Percentiles rank a stretch among this genome's conserved stretches.
phyloP scores from a whole-genome alignment of 2,113 vertebrate genomes.

The Sphaerodactylus townsendi region DNA sequence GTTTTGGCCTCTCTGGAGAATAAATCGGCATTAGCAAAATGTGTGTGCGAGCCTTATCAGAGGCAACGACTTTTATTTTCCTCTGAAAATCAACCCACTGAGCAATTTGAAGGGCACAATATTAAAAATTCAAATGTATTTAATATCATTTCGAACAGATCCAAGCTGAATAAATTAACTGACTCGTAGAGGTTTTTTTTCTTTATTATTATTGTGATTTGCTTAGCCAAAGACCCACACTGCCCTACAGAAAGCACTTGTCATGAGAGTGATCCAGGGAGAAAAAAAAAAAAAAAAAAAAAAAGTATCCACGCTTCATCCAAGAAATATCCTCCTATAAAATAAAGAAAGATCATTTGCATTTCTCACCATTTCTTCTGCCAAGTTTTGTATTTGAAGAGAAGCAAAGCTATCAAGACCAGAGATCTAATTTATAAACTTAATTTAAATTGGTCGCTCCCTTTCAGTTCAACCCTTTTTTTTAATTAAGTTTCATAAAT shows the following conservation, averaged over 20 bases:
- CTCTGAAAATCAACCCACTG: conserved; percentile 42
- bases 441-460: conserved; percentile 55
- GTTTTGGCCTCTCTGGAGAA: conserved; percentile 28
- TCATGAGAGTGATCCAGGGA: conserved; percentile 30
- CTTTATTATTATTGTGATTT: conserved; percentile 12
- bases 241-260: conserved; percentile 16
- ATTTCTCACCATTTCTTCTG: conserved; percentile 55
- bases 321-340: conserved; percentile 52
- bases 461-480: conserved; percentile 39
- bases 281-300: too few relatives aligned
- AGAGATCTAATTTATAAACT: conserved; percentile 58
- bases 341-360: conserved; percentile 51
- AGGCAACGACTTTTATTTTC: conserved; percentile 34
- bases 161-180: conserved; percentile 32
- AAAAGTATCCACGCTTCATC: conserved; percentile 23
- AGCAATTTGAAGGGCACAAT: conserved; percentile 43
- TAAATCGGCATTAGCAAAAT: background rate
- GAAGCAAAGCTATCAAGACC: conserved; percentile 47
- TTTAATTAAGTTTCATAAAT: conserved; percentile 49
- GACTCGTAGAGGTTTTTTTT: conserved; percentile 13
- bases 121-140: conserved; percentile 55
- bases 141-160: conserved; percentile 49
- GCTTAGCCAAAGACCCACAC: conserved; percentile 34
- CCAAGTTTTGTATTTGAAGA: conserved; percentile 40
- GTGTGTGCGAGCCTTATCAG: background rate